Evolutionary conservation across 2,888 invertebrate species (phyloP).

Genomic region (Orchesella flavescens): DNA sequence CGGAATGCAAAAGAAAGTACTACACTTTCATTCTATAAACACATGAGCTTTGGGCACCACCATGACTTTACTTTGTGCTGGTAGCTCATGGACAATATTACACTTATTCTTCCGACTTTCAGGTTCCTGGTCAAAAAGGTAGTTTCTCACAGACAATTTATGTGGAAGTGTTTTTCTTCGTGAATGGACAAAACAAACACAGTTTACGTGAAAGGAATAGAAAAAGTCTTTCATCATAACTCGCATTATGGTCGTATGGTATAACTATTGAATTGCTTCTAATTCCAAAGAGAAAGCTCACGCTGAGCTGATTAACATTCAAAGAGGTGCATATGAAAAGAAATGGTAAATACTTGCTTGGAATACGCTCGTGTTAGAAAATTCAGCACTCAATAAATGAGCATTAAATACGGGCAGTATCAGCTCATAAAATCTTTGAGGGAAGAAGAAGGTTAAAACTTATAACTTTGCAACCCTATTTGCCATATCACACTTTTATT

Average conservation of each 20-base stretch:
- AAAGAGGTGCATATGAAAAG: neutral
- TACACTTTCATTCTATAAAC: neutral
- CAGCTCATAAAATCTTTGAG: neutral
- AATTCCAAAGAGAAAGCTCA: neutral
- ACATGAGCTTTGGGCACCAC: no score
- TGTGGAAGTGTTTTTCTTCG: constrained; percentile 6
- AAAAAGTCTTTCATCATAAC: constrained; percentile 8
- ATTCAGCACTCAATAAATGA: constrained; percentile 43
- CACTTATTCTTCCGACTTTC: no score
- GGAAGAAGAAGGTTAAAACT: neutral
- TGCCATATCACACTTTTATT: constrained; percentile 2
- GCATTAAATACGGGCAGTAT: neutral
- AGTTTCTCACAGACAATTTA: neutral
- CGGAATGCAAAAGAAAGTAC: no score
- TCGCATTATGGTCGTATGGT: neutral
- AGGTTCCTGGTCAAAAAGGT: no score
- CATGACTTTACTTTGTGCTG: no score
- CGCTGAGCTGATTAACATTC: constrained; percentile 7
- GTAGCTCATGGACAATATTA: no score
- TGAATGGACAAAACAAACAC: constrained; percentile 19
- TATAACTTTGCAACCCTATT: neutral
- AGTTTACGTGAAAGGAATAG: constrained; percentile 27
- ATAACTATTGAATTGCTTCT: neutral
- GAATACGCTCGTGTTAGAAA: neutral
- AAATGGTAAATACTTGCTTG: constrained; percentile 6